phyloP scores from a whole-genome alignment of 2,113 vertebrate genomes.

The Vulpes lagopus region DNA sequence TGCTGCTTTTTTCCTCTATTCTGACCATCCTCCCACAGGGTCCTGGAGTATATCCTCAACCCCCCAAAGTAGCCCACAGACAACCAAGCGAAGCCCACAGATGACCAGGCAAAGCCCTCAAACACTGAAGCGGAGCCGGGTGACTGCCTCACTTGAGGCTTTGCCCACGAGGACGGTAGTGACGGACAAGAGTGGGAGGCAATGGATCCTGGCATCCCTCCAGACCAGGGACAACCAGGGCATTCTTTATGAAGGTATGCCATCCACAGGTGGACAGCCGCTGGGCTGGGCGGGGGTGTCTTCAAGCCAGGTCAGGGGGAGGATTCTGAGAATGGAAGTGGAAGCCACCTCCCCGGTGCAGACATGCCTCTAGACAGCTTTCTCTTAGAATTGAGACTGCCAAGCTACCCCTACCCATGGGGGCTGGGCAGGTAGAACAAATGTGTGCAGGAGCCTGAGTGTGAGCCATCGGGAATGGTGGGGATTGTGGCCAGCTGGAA shows the following conservation, averaged over 20 bases:
- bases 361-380: background rate
- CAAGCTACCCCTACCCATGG: background rate
- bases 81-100: conserved; percentile 14
- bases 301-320: background rate
- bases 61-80: conserved; percentile 51
- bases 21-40: background rate
- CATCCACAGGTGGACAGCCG: accelerated
- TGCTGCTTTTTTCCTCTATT: background rate
- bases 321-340: background rate
- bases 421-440: background rate
- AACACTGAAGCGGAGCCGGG: conserved; percentile 33
- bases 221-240: conserved; percentile 75
- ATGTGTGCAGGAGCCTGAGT: background rate
- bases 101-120: conserved; percentile 5
- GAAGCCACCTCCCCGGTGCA: background rate
- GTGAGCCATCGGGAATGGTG: conserved; percentile 30
- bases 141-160: conserved; percentile 66
- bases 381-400: background rate
- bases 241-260: conserved; percentile 86
- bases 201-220: conserved; percentile 81
- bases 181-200: conserved; percentile 73
- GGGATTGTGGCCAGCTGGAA: background rate
- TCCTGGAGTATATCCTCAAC: background rate
- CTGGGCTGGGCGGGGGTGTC: accelerated
- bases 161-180: conserved; percentile 72